Conservation (phyloP, 2,888 invertebrate genomes). For the Deilephila elpenor region DNA sequence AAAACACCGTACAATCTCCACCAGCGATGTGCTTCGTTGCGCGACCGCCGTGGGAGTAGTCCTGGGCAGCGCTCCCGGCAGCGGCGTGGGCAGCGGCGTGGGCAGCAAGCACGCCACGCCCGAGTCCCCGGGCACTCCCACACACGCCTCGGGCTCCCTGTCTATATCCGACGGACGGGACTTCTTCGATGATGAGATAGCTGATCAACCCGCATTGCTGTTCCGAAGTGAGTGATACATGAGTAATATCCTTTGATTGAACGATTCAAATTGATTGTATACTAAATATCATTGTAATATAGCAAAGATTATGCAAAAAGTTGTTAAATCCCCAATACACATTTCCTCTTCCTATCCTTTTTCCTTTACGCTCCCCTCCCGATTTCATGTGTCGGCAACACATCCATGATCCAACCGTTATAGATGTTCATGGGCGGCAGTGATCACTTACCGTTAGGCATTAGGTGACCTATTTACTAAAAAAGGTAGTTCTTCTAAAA, state of each 20-base stretch:
- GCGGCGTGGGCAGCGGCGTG: conserved; percentile 53
- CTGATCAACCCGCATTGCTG: conserved; percentile 93
- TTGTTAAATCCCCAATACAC: too few relatives aligned
- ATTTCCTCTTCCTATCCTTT: too few relatives aligned
- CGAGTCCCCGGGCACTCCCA: conserved; percentile 90
- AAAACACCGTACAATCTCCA: not conserved
- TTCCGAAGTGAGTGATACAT: conserved; percentile 87
- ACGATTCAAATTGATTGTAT: too few relatives aligned
- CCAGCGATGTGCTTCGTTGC: not conserved
- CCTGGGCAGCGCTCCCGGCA: conserved; percentile 28
- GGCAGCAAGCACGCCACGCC: conserved; percentile 77
- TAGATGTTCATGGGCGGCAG: too few relatives aligned
- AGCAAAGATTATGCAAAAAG: too few relatives aligned
- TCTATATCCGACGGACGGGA: conserved; percentile 93
- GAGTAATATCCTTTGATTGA: not conserved
- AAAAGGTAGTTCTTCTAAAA: not conserved
- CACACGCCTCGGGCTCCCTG: conserved; percentile 90
- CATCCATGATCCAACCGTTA: too few relatives aligned
- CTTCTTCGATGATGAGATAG: conserved; percentile 95
- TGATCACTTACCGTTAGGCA: too few relatives aligned
- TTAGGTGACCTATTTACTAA: too few relatives aligned
- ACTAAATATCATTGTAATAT: too few relatives aligned
- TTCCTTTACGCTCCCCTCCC: too few relatives aligned
- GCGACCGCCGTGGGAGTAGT: not conserved
- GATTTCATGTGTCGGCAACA: too few relatives aligned